Percentiles rank a stretch among this genome's conserved stretches.
These are phyloP conservation scores for Athene cunicularia DNA, from an alignment of 2,113 vertebrate genomes.

Conservation along the genomic window DNA sequence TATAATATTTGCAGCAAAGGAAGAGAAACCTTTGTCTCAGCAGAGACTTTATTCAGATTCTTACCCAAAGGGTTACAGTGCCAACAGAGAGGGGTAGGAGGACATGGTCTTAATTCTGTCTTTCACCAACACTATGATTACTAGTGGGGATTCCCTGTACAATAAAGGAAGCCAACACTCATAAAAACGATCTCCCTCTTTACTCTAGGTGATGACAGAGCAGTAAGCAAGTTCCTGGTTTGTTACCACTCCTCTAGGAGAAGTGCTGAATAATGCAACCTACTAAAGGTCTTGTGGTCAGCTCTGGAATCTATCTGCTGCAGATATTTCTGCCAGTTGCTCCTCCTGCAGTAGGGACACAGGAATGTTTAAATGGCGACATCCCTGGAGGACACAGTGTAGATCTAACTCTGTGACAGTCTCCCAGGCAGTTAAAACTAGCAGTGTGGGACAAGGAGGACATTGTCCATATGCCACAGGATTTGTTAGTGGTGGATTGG, in stretches of 20 bases:
- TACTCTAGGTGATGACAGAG: background rate
- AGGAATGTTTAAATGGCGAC: background rate
- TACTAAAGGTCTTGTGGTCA: background rate
- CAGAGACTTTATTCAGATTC: constrained; percentile 63
- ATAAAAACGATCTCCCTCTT: background rate
- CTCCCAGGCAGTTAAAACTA: constrained; percentile 1
- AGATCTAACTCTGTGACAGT: background rate
- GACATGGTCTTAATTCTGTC: constrained; percentile 23
- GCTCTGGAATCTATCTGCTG: background rate
- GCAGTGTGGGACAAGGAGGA: background rate
- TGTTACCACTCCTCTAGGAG: background rate
- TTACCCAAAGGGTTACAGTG: constrained; percentile 43
- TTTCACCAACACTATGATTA: constrained; percentile 30
- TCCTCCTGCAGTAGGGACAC: background rate
- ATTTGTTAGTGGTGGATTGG: background rate
- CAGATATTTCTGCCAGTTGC: background rate
- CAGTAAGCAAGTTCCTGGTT: background rate
- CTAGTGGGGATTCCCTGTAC: constrained; percentile 4
- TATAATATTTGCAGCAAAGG: background rate
- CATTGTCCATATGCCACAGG: background rate
- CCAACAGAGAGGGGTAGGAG: background rate
- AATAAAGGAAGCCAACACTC: background rate
- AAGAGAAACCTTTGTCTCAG: constrained; percentile 24
- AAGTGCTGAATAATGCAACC: background rate
- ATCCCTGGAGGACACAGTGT: background rate